Evolutionary conservation across 1,140 invertebrate species (phyloP), one percentile per base, ranked within the genome.

Genomic region (Cotesia vestalis): DNA sequence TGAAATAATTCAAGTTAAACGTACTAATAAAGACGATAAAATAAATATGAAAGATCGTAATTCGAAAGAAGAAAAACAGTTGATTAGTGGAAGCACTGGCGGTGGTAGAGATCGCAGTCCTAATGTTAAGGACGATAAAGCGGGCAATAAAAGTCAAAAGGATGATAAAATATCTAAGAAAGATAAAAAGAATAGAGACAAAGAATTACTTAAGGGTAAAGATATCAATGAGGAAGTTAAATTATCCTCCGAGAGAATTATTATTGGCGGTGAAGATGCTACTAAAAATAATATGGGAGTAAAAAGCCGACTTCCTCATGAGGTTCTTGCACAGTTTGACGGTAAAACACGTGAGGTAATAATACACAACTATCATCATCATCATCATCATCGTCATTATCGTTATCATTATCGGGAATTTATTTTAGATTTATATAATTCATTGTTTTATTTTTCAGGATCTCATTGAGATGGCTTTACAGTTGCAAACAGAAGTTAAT

Each of bases 401-500:
- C 3, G 2, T 27, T 2, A 27, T 27, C 27, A 27, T 27, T 27
- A 27, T 27, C 27, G 27, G 27, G 1, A 27, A 40, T n/a, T n/a
- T 61, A 20, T n/a, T 38, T 6, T 60, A 20, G 34, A 8, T 53
- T 62, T 53, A 62, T 27, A 57, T 63, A 68, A 34, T 59, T 72
- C 61, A 4, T 12, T 72, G 46, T 59, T 67, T 73, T 75, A 73
- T 46, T 46, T 76, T 69, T 73, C 74, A 95, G 94, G 96, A 98
- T 84, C 88, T 98, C 3, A 94, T 98, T 81, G 90, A 95, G 64
- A 87, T 95, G 81, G 90, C 95, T 27, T 90, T 93, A 74, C 91
- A 92, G 59, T 88, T 96, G 69, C 94, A 96, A 86, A 89, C 88
- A 64, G 92, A 94, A 77, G 89, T 96, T 38, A 90, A 95, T 74